These are phyloP conservation scores for Enteromius anoplus DNA, from an alignment of 2,797 vertebrate species.

Conservation along the genomic window DNA sequence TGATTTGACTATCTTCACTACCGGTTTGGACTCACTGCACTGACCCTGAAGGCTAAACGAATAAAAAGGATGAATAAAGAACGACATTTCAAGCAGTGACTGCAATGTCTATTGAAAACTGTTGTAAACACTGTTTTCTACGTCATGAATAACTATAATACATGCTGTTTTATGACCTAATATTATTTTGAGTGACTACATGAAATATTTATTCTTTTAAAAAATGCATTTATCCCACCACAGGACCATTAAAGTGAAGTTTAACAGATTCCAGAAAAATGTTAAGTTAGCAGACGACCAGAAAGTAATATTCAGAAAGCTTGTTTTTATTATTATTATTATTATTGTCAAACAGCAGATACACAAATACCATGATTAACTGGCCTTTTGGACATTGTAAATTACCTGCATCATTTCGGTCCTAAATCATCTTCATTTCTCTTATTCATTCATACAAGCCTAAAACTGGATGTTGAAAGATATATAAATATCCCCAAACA, in stretches of 20 bases:
- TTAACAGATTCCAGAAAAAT: not conserved
- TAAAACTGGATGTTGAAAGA: not conserved
- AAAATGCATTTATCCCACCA: not conserved
- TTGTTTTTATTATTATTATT: not conserved
- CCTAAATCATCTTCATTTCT: not conserved
- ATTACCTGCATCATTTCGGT: not conserved
- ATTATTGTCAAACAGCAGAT: not conserved
- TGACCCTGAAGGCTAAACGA: conserved; percentile 17
- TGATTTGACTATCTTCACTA: not conserved
- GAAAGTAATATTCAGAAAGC: not conserved
- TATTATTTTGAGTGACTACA: not conserved
- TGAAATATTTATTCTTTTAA: not conserved
- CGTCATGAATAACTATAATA: not conserved
- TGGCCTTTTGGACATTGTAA: not conserved
- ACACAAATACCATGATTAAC: not conserved
- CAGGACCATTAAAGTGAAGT: not conserved
- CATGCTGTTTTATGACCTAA: not conserved
- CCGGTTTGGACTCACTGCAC: not conserved
- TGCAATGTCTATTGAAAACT: not conserved
- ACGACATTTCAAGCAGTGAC: not conserved
- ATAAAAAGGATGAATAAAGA: conserved; percentile 4
- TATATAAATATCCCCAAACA: not conserved
- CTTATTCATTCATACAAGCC: not conserved
- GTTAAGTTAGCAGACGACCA: not conserved
- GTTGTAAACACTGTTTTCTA: not conserved